phyloP scores from a whole-genome alignment of 1,140 invertebrate genomes.

The Acromyrmex charruanus region DNA sequence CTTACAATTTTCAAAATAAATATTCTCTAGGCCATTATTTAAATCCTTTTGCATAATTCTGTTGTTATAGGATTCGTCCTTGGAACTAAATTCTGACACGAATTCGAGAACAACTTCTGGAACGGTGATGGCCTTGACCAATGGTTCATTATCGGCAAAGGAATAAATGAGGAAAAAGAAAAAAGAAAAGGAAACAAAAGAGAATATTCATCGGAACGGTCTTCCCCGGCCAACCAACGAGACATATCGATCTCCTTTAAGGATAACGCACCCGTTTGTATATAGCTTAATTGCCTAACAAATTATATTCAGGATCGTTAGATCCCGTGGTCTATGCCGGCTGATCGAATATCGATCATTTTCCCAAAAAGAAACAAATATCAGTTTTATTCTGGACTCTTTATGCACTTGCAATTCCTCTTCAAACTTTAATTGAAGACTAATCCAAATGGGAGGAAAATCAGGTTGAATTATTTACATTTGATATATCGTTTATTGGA shows the following conservation, averaged over 20 bases:
- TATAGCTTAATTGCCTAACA: conserved; percentile 84
- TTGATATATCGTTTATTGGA: background rate
- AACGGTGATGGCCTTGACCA: conserved; percentile 81
- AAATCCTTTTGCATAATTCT: background rate
- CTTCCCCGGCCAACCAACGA: conserved; percentile 79
- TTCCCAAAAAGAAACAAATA: conserved; percentile 29
- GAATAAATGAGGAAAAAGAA: conserved; percentile 77
- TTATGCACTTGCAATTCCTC: conserved; percentile 18
- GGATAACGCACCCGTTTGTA: conserved; percentile 80
- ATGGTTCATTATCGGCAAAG: conserved; percentile 83
- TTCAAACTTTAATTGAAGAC: conserved; percentile 15
- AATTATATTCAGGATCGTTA: conserved; percentile 80
- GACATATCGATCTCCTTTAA: conserved; percentile 83
- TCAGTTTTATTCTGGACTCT: conserved; percentile 1
- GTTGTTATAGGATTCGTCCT: conserved; percentile 81
- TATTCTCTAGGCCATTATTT: background rate
- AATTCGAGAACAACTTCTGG: conserved; percentile 78
- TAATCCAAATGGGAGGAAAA: background rate
- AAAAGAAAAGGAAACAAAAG: conserved; percentile 46
- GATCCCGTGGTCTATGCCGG: conserved; percentile 79
- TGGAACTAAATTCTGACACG: conserved; percentile 80
- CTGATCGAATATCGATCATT: conserved; percentile 72
- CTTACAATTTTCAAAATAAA: background rate
- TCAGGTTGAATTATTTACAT: background rate
- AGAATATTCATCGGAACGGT: conserved; percentile 60